A percentile compares a stretch with the other conserved stretches of the same genome.
Conservation (phyloP, 2,888 invertebrate genomes). For the Cistogaster globosa region DNA sequence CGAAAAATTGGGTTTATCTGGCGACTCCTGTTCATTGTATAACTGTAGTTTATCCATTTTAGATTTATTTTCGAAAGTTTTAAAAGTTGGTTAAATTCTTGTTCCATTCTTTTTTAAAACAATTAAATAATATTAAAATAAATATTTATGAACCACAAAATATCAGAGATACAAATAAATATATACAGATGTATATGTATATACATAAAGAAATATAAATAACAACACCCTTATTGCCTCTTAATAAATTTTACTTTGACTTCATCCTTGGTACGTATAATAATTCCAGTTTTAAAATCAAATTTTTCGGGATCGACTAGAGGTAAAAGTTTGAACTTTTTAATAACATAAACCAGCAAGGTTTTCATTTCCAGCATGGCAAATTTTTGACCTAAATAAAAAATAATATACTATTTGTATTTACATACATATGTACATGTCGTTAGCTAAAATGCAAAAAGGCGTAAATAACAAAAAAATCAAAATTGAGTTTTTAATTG, state of each 20-base stretch:
- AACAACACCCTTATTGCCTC: conserved; percentile 28
- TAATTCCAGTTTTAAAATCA: conserved; percentile 58
- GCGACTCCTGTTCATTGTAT: conserved; percentile 73
- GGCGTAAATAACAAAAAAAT: too few species aligned
- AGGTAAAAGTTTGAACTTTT: conserved; percentile 75
- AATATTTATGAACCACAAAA: background rate
- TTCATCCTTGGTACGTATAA: conserved; percentile 54
- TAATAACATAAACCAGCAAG: conserved; percentile 74
- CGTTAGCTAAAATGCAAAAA: too few species aligned
- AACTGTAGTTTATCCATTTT: conserved; percentile 75
- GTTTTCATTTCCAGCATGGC: conserved; percentile 79
- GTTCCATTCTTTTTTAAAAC: background rate
- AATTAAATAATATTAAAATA: background rate
- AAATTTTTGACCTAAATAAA: conserved; percentile 76
- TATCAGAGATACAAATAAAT: background rate
- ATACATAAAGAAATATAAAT: too few species aligned
- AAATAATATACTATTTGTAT: background rate
- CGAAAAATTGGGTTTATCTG: conserved; percentile 71
- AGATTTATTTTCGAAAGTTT: conserved; percentile 75
- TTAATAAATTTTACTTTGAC: conserved; percentile 63
- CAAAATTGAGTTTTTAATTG: too few species aligned
- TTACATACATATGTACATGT: too few species aligned
- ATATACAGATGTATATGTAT: background rate
- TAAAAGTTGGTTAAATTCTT: conserved; percentile 57
- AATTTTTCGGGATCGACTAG: conserved; percentile 68